Conservation (phyloP, 2,797 vertebrate species). For the Scleropages formosus region DNA sequence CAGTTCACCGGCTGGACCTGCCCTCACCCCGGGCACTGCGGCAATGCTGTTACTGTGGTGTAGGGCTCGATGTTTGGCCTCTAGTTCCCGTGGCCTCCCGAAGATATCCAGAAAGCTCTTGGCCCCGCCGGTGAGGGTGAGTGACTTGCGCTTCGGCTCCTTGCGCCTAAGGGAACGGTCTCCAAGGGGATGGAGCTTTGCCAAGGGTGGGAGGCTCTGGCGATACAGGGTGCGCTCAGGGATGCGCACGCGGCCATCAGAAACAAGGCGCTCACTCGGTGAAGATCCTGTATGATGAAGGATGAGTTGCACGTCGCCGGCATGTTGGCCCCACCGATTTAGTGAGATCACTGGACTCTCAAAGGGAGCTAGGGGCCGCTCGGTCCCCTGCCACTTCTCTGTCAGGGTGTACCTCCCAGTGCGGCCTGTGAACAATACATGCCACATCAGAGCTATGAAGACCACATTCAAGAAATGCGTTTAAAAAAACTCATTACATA, state of each 20-base stretch:
- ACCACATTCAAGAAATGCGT: no score
- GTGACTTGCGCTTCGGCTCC: slow-evolving; percentile 90
- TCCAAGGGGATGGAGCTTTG: slow-evolving; percentile 82
- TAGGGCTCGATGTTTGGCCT: slow-evolving; percentile 79
- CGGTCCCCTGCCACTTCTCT: slow-evolving; percentile 94
- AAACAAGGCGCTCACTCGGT: slow-evolving; percentile 85
- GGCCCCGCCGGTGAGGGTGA: slow-evolving; percentile 89
- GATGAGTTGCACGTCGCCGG: slow-evolving; percentile 93
- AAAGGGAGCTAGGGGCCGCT: slow-evolving; percentile 88
- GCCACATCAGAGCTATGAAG: not conserved
- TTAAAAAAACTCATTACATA: no score
- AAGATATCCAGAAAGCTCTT: slow-evolving; percentile 90
- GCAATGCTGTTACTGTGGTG: slow-evolving; percentile 56
- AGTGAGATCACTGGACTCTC: slow-evolving; percentile 92
- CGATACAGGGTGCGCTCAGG: slow-evolving; percentile 89
- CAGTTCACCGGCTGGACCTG: slow-evolving; percentile 65
- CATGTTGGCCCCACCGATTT: slow-evolving; percentile 97
- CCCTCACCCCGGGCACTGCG: slow-evolving; percentile 63
- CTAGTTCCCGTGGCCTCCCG: slow-evolving; percentile 78
- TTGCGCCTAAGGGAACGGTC: slow-evolving; percentile 84
- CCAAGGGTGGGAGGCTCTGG: slow-evolving; percentile 91
- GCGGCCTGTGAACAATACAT: slow-evolving; percentile 70
- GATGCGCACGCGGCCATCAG: slow-evolving; percentile 78
- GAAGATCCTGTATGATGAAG: slow-evolving; percentile 91
- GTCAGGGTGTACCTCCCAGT: slow-evolving; percentile 94